phyloP scores from a whole-genome alignment of 2,888 invertebrate species.

The Pandemis corylana region DNA sequence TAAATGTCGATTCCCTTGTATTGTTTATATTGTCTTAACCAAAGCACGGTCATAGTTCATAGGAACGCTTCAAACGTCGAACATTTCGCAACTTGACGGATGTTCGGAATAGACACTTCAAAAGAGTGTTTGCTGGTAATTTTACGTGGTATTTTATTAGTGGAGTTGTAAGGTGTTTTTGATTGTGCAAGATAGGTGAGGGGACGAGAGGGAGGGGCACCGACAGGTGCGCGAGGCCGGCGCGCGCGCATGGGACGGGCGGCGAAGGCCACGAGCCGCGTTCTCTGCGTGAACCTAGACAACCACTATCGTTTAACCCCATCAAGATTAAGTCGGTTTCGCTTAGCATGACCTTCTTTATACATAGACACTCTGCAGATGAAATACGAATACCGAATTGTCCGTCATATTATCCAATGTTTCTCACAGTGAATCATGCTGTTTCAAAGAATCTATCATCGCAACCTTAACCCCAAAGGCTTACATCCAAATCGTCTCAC shows the following conservation, averaged over 20 bases:
- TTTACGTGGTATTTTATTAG: conserved; percentile 57
- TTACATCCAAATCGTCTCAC: conserved; percentile 1
- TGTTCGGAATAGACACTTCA: conserved; percentile 43
- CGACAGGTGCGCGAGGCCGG: conserved; percentile 76
- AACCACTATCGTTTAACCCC: conserved; percentile 39
- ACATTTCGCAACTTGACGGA: conserved; percentile 70
- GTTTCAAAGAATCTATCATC: background rate
- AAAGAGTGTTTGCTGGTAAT: conserved; percentile 39
- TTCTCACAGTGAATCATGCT: background rate
- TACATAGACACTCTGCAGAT: conserved; percentile 11
- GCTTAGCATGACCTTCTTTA: conserved; percentile 38
- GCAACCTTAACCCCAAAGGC: background rate
- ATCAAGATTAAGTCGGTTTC: conserved; percentile 38
- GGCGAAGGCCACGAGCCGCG: conserved; percentile 69
- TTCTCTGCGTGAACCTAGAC: conserved; percentile 55
- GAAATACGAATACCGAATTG: conserved; percentile 13
- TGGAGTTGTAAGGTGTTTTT: conserved; percentile 63
- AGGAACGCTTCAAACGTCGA: conserved; percentile 65
- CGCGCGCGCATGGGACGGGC: conserved; percentile 67
- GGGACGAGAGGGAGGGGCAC: conserved; percentile 53
- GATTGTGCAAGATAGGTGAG: conserved; percentile 63
- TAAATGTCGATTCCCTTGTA: conserved; percentile 76
- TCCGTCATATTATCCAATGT: background rate
- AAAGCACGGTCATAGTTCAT: conserved; percentile 75
- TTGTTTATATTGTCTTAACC: conserved; percentile 76